Base-by-base conservation (phyloP, 2,113 vertebrate genomes). In the Percina caprodes region DNA sequence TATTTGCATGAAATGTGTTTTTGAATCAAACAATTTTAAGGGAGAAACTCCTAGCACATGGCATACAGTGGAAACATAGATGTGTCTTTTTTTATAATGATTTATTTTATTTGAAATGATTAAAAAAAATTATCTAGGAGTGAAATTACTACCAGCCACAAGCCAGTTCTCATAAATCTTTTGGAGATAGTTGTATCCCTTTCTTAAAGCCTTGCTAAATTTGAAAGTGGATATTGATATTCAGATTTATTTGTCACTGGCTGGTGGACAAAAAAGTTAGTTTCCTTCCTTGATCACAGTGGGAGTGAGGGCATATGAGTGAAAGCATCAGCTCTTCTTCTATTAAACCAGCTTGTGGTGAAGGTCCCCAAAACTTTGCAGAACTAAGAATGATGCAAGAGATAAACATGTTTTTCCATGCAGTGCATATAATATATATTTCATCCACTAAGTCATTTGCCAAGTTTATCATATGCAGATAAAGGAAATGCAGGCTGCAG, bases 1-100 rank as follows among this genome's bases (percentile, higher is more conserved):
- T 83, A 93, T 93, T 92, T 96, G 95, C 95, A 96, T 96, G 95
- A 94, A 92, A 91, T 74, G 89, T 93, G 90, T 94, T 89, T 93
- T 91, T 91, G 89, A 94, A 94, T 93, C 91, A 88, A 90, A 95
- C 91, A 89, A 90, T 88, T 88, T 90, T 84, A 89, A 85, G 82
- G 89, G 90, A 91, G 89, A 90, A 73, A 75, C 90, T 89, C 70
- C 68, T 77, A 92, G 87, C 90, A 92, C 82, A 88, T 86, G 86
- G 85, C 76, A 91, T 86, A 91, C 87, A 93, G 91, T 91, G 92
- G 82, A 94, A 88, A 66, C 56, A 74, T 67, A 88, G 59, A 79
- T 63, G 52, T 86, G 62, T 77, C 30, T 23, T 88, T 72, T 90
- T 83, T 60, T 62, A 19, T 69, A 70, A 54, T 39, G 8, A 19